These are phyloP conservation scores for Vombatus ursinus DNA, from an alignment of 2,113 vertebrate species.

Conservation along the genomic window DNA sequence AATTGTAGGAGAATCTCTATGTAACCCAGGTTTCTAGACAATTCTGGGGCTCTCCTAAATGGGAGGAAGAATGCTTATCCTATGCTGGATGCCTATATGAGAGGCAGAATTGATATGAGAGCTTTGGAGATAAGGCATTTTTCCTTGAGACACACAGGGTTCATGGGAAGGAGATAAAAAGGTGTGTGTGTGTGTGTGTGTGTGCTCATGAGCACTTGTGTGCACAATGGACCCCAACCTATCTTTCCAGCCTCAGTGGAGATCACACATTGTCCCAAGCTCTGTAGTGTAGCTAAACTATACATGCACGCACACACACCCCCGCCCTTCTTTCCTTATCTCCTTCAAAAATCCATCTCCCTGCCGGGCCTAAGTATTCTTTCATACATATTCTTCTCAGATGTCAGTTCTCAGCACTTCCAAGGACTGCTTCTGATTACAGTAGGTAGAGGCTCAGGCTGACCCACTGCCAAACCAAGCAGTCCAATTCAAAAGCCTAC, in stretches of 20 bases:
- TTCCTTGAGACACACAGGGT: too few species aligned
- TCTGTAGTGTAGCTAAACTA: not conserved
- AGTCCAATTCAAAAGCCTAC: not conserved
- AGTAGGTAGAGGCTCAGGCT: not conserved
- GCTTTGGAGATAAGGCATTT: too few species aligned
- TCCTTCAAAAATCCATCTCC: not conserved
- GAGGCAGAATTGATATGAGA: too few species aligned
- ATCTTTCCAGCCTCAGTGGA: too few species aligned
- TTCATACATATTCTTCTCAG: not conserved
- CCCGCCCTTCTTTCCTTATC: too few species aligned
- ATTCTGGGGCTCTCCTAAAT: not conserved
- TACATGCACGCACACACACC: too few species aligned
- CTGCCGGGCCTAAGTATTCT: not conserved
- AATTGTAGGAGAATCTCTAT: not conserved
- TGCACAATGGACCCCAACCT: too few species aligned
- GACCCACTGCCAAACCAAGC: not conserved
- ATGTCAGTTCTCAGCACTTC: not conserved
- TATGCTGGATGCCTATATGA: too few species aligned
- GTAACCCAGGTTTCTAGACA: not conserved
- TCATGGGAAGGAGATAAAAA: too few species aligned
- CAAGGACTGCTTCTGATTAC: not conserved
- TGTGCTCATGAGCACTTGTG: accelerated
- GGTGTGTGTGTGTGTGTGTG: too few species aligned
- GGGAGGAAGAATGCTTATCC: too few species aligned
- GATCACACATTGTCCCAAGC: too few species aligned